Evolutionary conservation across 2,113 vertebrate genomes (phyloP).

Genomic region (Tympanuchus pallidicinctus): DNA sequence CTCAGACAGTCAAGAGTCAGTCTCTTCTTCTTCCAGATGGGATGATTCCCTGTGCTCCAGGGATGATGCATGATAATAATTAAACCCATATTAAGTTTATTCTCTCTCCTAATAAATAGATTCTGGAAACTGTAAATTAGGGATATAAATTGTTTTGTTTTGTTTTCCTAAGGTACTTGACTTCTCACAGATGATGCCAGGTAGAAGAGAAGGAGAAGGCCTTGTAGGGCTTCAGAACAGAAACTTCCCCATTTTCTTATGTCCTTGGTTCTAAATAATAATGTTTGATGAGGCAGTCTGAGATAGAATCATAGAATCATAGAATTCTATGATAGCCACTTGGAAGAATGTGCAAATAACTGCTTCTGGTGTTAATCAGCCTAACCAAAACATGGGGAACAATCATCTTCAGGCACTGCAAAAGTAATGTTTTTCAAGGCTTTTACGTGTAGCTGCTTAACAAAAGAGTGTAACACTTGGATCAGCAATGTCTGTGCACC

Average conservation of each 20-base stretch:
- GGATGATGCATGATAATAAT: not conserved
- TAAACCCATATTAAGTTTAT: not conserved
- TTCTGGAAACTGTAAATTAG: not conserved
- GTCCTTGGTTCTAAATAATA: not conserved
- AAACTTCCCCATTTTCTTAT: not conserved
- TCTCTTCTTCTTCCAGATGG: not conserved
- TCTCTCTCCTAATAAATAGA: not conserved
- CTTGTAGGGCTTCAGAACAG: not conserved
- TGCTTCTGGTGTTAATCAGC: not conserved
- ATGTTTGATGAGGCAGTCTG: not conserved
- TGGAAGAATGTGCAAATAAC: not conserved
- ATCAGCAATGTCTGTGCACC: not conserved
- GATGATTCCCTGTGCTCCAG: not conserved
- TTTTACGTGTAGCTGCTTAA: not conserved
- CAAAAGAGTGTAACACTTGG: not conserved
- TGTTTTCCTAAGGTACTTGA: not conserved
- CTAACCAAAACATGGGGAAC: not conserved
- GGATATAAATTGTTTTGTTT: not conserved
- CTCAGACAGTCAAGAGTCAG: not conserved
- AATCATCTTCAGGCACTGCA: not conserved
- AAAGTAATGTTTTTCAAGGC: not conserved
- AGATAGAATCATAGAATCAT: not conserved
- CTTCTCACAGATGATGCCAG: not conserved
- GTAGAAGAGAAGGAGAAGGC: not conserved
- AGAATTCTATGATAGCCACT: not conserved